phyloP scores from a whole-genome alignment of 1,140 invertebrate species.

The Lasaia peninsularis region DNA sequence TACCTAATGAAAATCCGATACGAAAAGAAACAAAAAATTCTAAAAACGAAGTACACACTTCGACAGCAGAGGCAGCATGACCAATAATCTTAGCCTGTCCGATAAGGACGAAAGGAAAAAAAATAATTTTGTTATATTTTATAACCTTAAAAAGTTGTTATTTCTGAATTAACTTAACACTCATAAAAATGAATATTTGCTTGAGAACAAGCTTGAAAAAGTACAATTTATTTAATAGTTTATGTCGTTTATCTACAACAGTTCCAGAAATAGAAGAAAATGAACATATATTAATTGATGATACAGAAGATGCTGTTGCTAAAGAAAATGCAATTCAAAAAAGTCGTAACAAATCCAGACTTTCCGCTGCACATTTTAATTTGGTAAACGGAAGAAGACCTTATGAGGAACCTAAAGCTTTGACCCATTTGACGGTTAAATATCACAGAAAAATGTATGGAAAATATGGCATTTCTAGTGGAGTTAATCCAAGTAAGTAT shows the following conservation, averaged over 20 bases:
- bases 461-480: conserved; percentile 59
- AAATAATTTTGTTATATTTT: too few species aligned
- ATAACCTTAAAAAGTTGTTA: too few species aligned
- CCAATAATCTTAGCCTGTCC: too few species aligned
- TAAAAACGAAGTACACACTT: too few species aligned
- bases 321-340: conserved; percentile 56
- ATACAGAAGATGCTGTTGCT: conserved; percentile 48
- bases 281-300: conserved; percentile 54
- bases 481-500: conserved; percentile 64
- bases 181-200: conserved; percentile 55
- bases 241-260: conserved; percentile 47
- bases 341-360: conserved; percentile 57
- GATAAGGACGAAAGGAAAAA: too few species aligned
- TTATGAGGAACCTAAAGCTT: conserved; percentile 44
- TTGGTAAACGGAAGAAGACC: conserved; percentile 47
- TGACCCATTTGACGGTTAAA: conserved; percentile 64
- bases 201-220: conserved; percentile 37
- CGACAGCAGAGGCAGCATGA: too few species aligned
- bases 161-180: too few species aligned
- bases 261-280: conserved; percentile 48
- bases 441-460: conserved; percentile 67
- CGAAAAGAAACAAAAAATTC: too few species aligned
- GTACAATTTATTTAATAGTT: conserved; percentile 34
- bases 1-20: too few species aligned
- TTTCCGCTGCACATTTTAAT: conserved; percentile 50